phyloP scores from a whole-genome alignment of 2,797 vertebrate genomes.

The Benthosema pterotum region DNA sequence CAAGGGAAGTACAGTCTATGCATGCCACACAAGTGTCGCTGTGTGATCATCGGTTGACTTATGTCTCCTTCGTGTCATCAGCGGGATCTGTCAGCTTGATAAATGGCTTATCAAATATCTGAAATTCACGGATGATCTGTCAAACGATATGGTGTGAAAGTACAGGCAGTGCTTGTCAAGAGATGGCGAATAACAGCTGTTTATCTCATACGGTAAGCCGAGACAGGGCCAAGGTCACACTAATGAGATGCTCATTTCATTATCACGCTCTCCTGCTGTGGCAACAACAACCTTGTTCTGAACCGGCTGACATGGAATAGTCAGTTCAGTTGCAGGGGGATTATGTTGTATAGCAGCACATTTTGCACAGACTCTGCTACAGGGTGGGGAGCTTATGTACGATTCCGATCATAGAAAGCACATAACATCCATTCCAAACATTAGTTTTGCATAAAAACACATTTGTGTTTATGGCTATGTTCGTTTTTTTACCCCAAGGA shows the following conservation, averaged over 20 bases:
- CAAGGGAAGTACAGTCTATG: too few relatives aligned
- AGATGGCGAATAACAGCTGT: constrained; percentile 60
- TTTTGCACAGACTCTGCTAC: too few relatives aligned
- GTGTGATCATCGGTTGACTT: background rate
- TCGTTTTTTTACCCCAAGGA: too few relatives aligned
- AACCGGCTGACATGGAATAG: constrained; percentile 54
- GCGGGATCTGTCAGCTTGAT: constrained; percentile 1
- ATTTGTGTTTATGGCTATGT: too few relatives aligned
- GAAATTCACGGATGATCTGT: constrained; percentile 47
- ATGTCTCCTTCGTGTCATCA: background rate
- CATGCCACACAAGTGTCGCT: too few relatives aligned
- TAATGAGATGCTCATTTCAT: constrained; percentile 48
- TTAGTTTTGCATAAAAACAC: too few relatives aligned
- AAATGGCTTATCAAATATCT: constrained; percentile 35
- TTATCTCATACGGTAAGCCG: constrained; percentile 52
- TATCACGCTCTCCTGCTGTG: constrained; percentile 45
- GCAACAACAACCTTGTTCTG: constrained; percentile 26
- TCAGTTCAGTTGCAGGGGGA: background rate
- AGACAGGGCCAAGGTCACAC: constrained; percentile 55
- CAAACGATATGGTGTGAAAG: constrained; percentile 56
- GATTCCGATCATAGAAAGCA: too few relatives aligned
- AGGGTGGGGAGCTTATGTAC: too few relatives aligned
- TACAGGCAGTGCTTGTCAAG: constrained; percentile 45
- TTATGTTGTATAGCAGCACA: too few relatives aligned
- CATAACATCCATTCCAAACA: too few relatives aligned